Evolutionary conservation across 2,797 vertebrate species (phyloP).

Genomic region (Lerista edwardsae): DNA sequence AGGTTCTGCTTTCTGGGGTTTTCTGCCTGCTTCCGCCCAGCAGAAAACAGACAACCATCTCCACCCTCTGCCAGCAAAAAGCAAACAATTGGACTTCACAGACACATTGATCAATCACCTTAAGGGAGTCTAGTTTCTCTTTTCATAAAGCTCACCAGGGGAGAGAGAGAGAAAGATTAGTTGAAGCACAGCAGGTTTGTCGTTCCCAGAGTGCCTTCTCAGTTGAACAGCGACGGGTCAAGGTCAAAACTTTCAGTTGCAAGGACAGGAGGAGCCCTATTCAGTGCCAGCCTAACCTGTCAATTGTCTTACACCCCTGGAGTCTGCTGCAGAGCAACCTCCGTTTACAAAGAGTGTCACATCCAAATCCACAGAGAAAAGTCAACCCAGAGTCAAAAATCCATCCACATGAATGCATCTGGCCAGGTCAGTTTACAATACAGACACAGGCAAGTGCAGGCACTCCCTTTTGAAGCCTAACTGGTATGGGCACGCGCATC

Average conservation of each 20-base stretch:
- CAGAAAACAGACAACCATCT: conserved; percentile 38
- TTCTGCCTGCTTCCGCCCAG: conserved; percentile 54
- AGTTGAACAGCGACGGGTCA: not conserved
- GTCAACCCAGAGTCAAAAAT: too few species aligned
- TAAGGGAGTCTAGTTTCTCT: conserved; percentile 46
- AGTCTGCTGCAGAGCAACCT: not conserved
- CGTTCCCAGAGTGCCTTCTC: not conserved
- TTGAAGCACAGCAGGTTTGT: conserved; percentile 16
- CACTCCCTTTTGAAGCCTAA: too few species aligned
- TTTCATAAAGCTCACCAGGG: conserved; percentile 2
- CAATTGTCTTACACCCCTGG: not conserved
- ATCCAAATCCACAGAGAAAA: not conserved
- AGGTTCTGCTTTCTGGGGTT: conserved; percentile 36
- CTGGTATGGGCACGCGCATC: too few species aligned
- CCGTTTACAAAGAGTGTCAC: not conserved
- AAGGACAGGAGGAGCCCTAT: not conserved
- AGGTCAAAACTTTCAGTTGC: not conserved
- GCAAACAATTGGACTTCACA: not conserved
- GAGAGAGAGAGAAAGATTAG: not conserved
- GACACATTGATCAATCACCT: conserved; percentile 16
- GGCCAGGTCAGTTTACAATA: too few species aligned
- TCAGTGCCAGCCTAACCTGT: not conserved
- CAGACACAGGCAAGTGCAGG: too few species aligned
- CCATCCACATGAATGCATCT: too few species aligned
- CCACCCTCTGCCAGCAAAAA: conserved; percentile 42